Conservation (phyloP, 2,797 vertebrate species). For the Atherinosoma microstoma region DNA sequence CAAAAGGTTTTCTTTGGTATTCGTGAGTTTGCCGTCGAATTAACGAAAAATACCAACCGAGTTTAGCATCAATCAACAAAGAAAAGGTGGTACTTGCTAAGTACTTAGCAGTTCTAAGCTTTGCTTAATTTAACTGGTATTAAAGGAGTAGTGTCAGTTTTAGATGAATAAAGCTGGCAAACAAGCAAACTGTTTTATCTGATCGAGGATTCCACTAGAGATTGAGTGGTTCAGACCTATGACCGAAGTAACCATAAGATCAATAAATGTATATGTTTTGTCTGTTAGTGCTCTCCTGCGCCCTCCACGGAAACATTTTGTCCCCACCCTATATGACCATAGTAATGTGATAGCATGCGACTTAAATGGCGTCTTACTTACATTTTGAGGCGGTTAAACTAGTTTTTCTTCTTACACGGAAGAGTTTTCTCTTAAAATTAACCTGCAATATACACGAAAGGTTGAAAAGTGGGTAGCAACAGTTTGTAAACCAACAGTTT, state of each 20-base stretch:
- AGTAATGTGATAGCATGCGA: slow-evolving; percentile 31
- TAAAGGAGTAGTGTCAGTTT: not conserved
- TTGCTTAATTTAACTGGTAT: slow-evolving; percentile 5
- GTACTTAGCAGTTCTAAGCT: slow-evolving; percentile 18
- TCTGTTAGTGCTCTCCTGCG: not conserved
- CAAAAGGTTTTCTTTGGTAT: not conserved
- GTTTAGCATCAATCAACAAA: slow-evolving; percentile 64
- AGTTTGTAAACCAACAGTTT: not conserved
- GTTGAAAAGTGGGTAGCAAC: not conserved
- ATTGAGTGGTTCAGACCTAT: not conserved
- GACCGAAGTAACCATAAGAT: not conserved
- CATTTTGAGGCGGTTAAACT: not conserved
- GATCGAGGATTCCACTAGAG: not conserved
- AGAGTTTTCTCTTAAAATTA: not conserved
- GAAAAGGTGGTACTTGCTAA: slow-evolving; percentile 54
- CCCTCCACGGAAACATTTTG: slow-evolving; percentile 26
- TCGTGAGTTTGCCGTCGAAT: not conserved
- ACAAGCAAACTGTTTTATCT: not conserved
- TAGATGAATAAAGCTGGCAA: not conserved
- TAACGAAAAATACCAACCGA: not conserved
- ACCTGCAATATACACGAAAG: not conserved
- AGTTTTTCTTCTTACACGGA: not conserved
- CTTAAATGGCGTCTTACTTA: slow-evolving; percentile 1
- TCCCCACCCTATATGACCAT: slow-evolving; percentile 7
- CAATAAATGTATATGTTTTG: slow-evolving; percentile 13